These are phyloP conservation scores for Atta texana DNA, from an alignment of 1,140 invertebrate genomes.

Conservation along the genomic window DNA sequence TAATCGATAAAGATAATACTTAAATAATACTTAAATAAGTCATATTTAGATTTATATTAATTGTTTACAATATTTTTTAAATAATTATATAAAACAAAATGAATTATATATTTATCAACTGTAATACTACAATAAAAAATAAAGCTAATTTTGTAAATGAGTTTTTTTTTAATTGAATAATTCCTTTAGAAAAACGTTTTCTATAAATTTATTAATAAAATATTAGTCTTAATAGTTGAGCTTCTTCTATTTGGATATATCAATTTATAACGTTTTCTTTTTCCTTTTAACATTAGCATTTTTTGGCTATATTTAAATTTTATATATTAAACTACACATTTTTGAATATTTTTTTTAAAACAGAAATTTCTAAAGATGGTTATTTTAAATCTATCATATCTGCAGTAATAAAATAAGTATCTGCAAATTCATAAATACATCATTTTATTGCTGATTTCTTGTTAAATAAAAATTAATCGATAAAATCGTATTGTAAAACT, in stretches of 20 bases:
- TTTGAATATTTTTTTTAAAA: background rate
- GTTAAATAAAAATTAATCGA: background rate
- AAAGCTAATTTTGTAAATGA: background rate
- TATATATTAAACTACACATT: background rate
- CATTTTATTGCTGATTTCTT: background rate
- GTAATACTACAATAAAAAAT: background rate
- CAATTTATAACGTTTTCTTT: background rate
- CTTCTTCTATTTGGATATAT: background rate
- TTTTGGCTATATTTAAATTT: background rate
- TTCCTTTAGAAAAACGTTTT: background rate
- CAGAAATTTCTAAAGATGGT: background rate
- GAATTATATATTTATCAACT: background rate
- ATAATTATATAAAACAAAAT: background rate
- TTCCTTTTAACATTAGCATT: background rate
- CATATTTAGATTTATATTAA: background rate
- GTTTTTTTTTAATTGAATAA: background rate
- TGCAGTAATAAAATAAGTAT: background rate
- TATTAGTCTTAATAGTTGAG: background rate
- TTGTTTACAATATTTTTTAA: conserved; percentile 10
- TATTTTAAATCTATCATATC: background rate
- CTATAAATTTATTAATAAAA: background rate
- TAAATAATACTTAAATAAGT: conserved; percentile 9
- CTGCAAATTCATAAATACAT: background rate
- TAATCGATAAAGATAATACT: background rate
- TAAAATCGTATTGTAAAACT: background rate